Conservation (phyloP, 2,797 vertebrate genomes). For the Aulostomus chinensis region DNA sequence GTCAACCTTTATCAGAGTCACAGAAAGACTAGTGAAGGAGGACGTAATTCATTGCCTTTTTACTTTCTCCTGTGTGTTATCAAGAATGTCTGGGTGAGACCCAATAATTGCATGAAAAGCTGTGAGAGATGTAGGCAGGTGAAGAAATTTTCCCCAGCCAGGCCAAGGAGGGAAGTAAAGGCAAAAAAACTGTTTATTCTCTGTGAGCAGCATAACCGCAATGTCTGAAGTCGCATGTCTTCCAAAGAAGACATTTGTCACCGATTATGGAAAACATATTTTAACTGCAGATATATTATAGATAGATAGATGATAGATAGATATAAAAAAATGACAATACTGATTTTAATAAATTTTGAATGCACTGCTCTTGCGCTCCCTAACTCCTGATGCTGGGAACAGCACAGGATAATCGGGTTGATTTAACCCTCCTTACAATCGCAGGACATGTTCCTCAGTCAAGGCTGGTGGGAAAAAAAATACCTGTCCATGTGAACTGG, state of each 20-base stretch:
- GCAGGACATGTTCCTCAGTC: too few species aligned
- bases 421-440: too few species aligned
- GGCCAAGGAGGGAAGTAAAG: conserved; percentile 40
- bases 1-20: conserved; percentile 56
- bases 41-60: conserved; percentile 43
- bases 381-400: too few species aligned
- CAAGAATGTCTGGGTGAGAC: conserved; percentile 29
- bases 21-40: conserved; percentile 37
- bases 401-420: too few species aligned
- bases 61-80: conserved; percentile 49
- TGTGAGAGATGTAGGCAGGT: conserved; percentile 34
- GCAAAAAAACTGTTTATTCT: conserved; percentile 28
- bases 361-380: too few species aligned
- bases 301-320: too few species aligned
- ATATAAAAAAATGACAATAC: conserved; percentile 42
- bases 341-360: conserved; percentile 54
- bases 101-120: conserved; percentile 56
- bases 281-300: conserved; percentile 38
- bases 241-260: conserved; percentile 26
- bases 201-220: conserved; percentile 6
- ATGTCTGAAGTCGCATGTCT: conserved; percentile 22
- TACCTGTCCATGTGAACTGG: too few species aligned
- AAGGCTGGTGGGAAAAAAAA: too few species aligned
- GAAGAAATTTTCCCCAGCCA: conserved; percentile 24
- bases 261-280: conserved; percentile 52